Evolutionary conservation across 2,113 vertebrate genomes (phyloP), one percentile per base, ranked within the genome.

Genomic region (Cephalopholis sonnerati): DNA sequence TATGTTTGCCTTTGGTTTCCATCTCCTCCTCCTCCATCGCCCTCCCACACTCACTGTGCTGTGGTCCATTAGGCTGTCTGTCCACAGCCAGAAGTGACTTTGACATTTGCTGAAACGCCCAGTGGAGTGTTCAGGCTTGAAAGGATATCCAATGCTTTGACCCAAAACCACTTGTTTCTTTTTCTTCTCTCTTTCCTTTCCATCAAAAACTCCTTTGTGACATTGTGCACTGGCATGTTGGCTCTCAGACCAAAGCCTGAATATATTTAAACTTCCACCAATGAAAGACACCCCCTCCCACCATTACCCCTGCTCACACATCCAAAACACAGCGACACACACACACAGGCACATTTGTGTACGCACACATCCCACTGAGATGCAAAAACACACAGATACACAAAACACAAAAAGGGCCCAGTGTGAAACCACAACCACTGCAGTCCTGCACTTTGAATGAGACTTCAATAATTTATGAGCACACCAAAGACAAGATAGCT

Each of bases 91-190:
- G 87, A 72, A 93, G 85, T 90, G 88, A 90, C 90, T 92, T 89
- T 94, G 93, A 93, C 93, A 92, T 93, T 92, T 93, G 87, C 91
- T 89, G 86, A 93, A 91, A 91, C 89, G 80, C 90, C 89, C 91
- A 92, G 88, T 86, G 88, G 92, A 93, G 87, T 90, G 90, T 89
- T 91, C 82, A 91, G 72, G 91, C 91, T 90, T 93, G 90, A 93
- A 93, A 92, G 93, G 84, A 91, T 88, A 93, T 91, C 86, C 86
- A 89, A 84, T 75, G 79, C 90, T 91, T 90, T 93, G 91, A 93
- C 91, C 90, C 92, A 91, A 90, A 94, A 93, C 90, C 89, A 74
- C 82, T 91, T 32, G 68, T 86, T 93, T 90, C 79, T 87, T 87
- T 89, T 79, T 85, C 76, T 58, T 84, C 72, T 81, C 74, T 64